Conservation (phyloP, 2,888 invertebrate species). For the Drosophila rellima region DNA sequence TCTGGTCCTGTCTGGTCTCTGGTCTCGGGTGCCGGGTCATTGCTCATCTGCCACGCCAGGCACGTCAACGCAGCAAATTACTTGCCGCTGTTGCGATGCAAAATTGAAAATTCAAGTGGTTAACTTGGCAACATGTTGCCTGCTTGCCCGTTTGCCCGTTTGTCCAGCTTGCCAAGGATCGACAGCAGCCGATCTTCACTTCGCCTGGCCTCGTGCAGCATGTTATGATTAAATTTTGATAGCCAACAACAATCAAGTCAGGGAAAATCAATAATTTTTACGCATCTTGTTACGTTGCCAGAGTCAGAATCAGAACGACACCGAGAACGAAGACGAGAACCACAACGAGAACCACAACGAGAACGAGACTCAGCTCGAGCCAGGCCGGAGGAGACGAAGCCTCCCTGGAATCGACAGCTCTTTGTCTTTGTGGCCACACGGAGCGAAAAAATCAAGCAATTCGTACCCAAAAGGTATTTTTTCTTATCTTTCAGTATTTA, state of each 20-base stretch:
- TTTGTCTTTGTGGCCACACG: constrained; percentile 4
- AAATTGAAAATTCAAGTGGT: constrained; percentile 81
- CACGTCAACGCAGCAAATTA: constrained; percentile 79
- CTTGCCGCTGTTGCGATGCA: constrained; percentile 73
- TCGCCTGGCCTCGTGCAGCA: constrained; percentile 53
- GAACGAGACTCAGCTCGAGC: background rate
- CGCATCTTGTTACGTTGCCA: constrained; percentile 82
- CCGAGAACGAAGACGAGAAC: background rate
- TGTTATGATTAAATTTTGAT: constrained; percentile 83
- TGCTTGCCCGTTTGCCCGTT: constrained; percentile 23
- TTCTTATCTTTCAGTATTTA: too few species aligned
- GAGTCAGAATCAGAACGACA: constrained; percentile 2
- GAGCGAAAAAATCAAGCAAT: background rate
- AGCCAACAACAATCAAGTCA: constrained; percentile 81
- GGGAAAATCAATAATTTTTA: constrained; percentile 84
- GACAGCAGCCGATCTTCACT: constrained; percentile 32
- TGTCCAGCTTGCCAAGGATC: constrained; percentile 14
- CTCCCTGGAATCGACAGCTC: constrained; percentile 7
- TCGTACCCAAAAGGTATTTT: too few species aligned
- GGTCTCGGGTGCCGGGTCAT: constrained; percentile 60
- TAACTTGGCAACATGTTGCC: constrained; percentile 77
- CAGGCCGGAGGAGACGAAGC: constrained; percentile 12
- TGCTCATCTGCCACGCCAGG: constrained; percentile 80
- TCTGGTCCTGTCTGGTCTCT: constrained; percentile 1
- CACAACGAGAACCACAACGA: too few species aligned